Base-by-base conservation (phyloP, 2,113 vertebrate genomes). In the Antechinus flavipes region DNA sequence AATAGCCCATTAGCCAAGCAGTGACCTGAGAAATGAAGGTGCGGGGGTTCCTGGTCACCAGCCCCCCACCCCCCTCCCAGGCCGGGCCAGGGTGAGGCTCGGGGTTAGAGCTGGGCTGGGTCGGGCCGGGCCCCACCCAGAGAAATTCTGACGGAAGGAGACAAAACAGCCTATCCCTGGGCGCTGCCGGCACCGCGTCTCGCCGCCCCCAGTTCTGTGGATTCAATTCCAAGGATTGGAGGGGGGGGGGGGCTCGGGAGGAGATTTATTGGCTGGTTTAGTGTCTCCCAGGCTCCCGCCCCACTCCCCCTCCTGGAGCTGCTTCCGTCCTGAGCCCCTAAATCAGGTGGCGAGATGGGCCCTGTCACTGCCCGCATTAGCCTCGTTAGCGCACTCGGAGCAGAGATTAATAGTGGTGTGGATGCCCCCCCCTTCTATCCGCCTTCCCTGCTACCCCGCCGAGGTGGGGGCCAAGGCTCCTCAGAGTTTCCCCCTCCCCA, bases 1-100 rank as follows among this genome's bases (percentile, higher is more conserved):
- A 99, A 99, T 99, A 99, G 99, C 99, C 99, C 99, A 99, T 99
- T 99, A 99, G 99, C 99, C 99, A 99, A 99, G 99, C 99, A 89
- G 98, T 99, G 99, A 99, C 99, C 99, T 99, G 98, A 99, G 99
- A 99, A 99, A 99, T 99, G 98, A 99, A 99, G 98, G 99, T 99
- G 99, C 98, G 98, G 98, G 98, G 98, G 96, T 93, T 97, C 94
- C 95, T 97, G 94, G 98, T 97, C 93, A 97, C 96, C 98, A 97
- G 97, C 97, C 97, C 98, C 89, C n/a, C 0, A 22, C 23, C 24
- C 97, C 89, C 24, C 24, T 4, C 89, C 89, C 49, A 25, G 27
- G 94, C 94, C 56, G 54, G 97, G 97, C 96, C 98, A 97, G 98
- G 98, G 98, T 98, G 98, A 97, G 96, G 95, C 68, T 97, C 98